phyloP scores from a whole-genome alignment of 2,113 vertebrate species.

The Prietella phreatophila region DNA sequence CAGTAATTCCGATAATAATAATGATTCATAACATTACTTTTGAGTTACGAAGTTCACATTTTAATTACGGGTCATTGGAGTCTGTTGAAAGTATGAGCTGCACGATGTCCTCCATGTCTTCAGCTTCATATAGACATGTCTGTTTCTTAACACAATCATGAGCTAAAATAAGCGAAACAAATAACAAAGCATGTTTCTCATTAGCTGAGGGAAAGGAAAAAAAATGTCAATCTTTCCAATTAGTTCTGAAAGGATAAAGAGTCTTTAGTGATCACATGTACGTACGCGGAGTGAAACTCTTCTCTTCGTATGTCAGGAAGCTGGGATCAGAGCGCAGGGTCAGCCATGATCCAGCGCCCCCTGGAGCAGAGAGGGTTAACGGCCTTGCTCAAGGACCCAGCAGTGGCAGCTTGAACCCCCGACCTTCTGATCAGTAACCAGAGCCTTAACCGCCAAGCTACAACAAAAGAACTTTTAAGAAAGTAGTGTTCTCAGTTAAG shows the following conservation, averaged over 20 bases:
- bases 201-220: neutral
- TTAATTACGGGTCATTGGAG: constrained; percentile 13
- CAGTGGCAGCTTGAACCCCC: too few species aligned
- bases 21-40: neutral
- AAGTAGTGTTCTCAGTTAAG: neutral
- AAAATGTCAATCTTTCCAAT: neutral
- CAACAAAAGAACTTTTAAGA: too few species aligned
- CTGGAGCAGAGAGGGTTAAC: too few species aligned
- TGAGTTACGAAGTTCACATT: neutral
- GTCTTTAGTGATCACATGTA: too few species aligned
- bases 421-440: too few species aligned
- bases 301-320: too few species aligned
- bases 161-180: neutral
- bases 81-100: neutral
- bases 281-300: too few species aligned
- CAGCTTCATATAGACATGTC: neutral
- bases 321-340: too few species aligned
- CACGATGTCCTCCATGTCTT: neutral
- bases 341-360: too few species aligned
- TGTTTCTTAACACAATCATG: neutral
- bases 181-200: neutral
- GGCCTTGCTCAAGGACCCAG: too few species aligned
- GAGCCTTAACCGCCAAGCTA: too few species aligned
- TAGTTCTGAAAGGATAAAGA: neutral
- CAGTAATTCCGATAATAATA: too few species aligned